Percentiles rank a stretch among this genome's conserved stretches.
Evolutionary conservation across 1,140 invertebrate genomes (phyloP).

Genomic region (Drosophila kurseongensis): DNA sequence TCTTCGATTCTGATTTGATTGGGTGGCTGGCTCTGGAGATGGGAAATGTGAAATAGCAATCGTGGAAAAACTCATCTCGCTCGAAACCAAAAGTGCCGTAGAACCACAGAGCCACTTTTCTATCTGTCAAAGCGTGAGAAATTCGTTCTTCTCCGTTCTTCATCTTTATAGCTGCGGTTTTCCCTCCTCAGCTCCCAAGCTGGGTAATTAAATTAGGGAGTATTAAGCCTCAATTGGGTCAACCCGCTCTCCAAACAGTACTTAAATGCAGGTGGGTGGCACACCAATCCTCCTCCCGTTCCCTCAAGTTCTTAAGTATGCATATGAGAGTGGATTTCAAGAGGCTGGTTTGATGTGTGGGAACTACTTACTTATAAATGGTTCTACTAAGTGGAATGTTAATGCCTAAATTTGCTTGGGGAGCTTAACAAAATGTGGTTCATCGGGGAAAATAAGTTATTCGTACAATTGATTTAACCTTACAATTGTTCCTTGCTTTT

Average conservation of each 20-base stretch:
- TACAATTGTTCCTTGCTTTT: too few relatives aligned
- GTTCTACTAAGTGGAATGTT: slow-evolving; percentile 16
- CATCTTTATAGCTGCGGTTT: slow-evolving; percentile 6
- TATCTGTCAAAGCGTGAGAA: slow-evolving; percentile 60
- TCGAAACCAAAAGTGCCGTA: slow-evolving; percentile 68
- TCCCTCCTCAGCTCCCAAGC: slow-evolving; percentile 4
- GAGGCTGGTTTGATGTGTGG: slow-evolving; percentile 20
- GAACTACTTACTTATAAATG: slow-evolving; percentile 29
- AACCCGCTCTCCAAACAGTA: slow-evolving; percentile 39
- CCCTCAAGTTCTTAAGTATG: slow-evolving; percentile 21
- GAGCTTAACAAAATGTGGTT: neutral
- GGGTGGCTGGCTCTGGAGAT: slow-evolving; percentile 24
- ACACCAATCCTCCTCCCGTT: slow-evolving; percentile 14
- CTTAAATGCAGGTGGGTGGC: slow-evolving; percentile 58
- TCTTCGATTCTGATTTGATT: slow-evolving; percentile 43
- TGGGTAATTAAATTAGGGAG: slow-evolving; percentile 68
- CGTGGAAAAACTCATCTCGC: slow-evolving; percentile 50
- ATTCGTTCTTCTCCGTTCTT: slow-evolving; percentile 7
- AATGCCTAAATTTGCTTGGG: slow-evolving; percentile 25
- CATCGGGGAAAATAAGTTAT: slow-evolving; percentile 2
- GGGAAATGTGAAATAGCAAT: slow-evolving; percentile 35
- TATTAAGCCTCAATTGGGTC: slow-evolving; percentile 77
- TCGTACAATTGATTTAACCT: neutral
- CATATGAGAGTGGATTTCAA: slow-evolving; percentile 24
- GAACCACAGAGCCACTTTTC: slow-evolving; percentile 31